A percentile compares a stretch with the other conserved stretches of the same genome.
phyloP scores from a whole-genome alignment of 2,888 invertebrate genomes.

The Hypomecis punctinalis region DNA sequence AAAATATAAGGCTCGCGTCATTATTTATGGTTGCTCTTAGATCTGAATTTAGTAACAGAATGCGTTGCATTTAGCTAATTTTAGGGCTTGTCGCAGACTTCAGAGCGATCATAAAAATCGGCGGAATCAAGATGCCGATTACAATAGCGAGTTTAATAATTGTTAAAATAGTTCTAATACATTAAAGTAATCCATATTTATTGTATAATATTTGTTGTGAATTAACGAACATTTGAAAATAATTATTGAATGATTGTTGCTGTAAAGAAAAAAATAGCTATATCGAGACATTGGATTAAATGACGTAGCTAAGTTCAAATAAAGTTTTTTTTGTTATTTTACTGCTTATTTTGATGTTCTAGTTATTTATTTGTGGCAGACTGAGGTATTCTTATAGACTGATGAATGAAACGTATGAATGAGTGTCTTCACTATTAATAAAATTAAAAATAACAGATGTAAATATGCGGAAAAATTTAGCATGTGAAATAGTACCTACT shows the following conservation, averaged over 20 bases:
- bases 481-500: neutral
- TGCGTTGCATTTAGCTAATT: conserved; percentile 11
- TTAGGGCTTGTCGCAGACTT: neutral
- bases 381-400: conserved; percentile 44
- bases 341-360: conserved; percentile 32
- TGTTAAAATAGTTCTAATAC: conserved; percentile 30
- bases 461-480: conserved; percentile 1
- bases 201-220: conserved; percentile 37
- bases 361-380: conserved; percentile 42
- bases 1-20: neutral
- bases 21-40: conserved; percentile 2
- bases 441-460: conserved; percentile 6
- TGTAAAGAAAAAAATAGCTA: neutral
- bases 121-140: neutral
- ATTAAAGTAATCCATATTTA: conserved; percentile 32
- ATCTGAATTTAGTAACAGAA: conserved; percentile 2
- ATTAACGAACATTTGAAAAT: conserved; percentile 20
- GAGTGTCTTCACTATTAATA: conserved; percentile 32
- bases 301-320: conserved; percentile 6
- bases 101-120: conserved; percentile 6
- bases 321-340: conserved; percentile 13
- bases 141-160: conserved; percentile 20
- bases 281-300: neutral
- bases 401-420: conserved; percentile 38
- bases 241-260: conserved; percentile 23